phyloP scores from a whole-genome alignment of 2,797 vertebrate species.

The Sebastes minor region DNA sequence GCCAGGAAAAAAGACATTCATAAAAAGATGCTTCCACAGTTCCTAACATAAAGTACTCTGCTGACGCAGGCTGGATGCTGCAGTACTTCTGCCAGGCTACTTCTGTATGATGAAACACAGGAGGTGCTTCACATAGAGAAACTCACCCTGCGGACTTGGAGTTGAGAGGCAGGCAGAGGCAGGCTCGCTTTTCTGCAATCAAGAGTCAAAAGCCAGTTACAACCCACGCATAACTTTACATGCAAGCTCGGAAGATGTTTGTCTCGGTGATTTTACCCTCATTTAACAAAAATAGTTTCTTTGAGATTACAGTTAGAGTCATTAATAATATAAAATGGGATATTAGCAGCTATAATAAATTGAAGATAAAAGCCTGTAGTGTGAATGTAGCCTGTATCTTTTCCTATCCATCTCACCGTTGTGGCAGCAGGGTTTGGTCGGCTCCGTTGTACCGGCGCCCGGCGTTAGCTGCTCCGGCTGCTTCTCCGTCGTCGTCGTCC shows the following conservation, averaged over 20 bases:
- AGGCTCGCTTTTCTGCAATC: slow-evolving; percentile 82
- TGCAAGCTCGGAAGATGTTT: background rate
- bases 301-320: background rate
- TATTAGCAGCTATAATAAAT: background rate
- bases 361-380: background rate
- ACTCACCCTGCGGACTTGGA: slow-evolving; percentile 82
- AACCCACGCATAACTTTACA: background rate
- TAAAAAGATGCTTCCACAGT: background rate
- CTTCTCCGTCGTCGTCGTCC: slow-evolving; percentile 43
- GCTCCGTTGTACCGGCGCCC: slow-evolving; percentile 5
- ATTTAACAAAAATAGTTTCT: no score
- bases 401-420: slow-evolving; percentile 60
- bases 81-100: background rate
- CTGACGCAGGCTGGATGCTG: background rate
- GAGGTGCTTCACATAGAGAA: background rate
- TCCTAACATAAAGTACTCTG: background rate
- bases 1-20: background rate
- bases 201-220: slow-evolving; percentile 50
- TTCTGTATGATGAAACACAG: background rate
- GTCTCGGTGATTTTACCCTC: background rate
- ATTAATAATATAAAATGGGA: background rate
- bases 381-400: background rate
- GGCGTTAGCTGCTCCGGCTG: slow-evolving; percentile 18
- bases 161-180: slow-evolving; percentile 84
- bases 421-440: slow-evolving; percentile 65